Base-by-base conservation (phyloP, 1,140 invertebrate genomes). In the Matsumurasca onukii region DNA sequence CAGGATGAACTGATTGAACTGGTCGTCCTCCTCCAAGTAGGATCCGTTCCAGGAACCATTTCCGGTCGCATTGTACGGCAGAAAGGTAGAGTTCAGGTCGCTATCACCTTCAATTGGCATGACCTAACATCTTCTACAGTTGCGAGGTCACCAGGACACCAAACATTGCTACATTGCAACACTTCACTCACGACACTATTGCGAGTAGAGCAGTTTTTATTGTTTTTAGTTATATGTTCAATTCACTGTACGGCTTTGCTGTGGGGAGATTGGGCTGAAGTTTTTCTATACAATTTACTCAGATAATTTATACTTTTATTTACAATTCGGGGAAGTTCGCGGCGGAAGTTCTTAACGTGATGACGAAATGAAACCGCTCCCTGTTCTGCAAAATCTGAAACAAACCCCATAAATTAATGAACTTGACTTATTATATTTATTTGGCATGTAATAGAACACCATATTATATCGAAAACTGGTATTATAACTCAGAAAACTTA, bases 1-100 rank as follows among this genome's bases (percentile, higher is more conserved):
- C 24, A 94, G 76, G 69, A 91, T 89, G 76, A 92, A 95, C 59
- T 72, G 71, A 55, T 77, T 59, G 55, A 9, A 59, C 55, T 27
- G 25, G 31, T 67, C 72, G 22, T 64, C 67, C 1, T 68, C 63
- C n/a, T 29, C 45, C 1, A 67, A 67, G 3, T 39, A 39, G n/a
- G n/a, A n/a, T n/a, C n/a, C n/a, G 45, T 69, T 73, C 20, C 13
- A 24, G 2, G 62, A 64, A 15, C 30, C 9, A 63, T 69, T 69
- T 13, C 27, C 29, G n/a, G 15, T 27, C 3, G 20, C 29, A 27
- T n/a, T n/a, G n/a, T n/a, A n/a, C n/a, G n/a, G n/a, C 17, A 3
- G 5, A 3, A 59, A 3, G 30, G 3, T 20, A 3, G 31, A 31
- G 29, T 63, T 63, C 17, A 29, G 5, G 17, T 17, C 31, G 17